Base-by-base conservation (phyloP, 2,888 invertebrate species). In the Exocentrus adspersus region DNA sequence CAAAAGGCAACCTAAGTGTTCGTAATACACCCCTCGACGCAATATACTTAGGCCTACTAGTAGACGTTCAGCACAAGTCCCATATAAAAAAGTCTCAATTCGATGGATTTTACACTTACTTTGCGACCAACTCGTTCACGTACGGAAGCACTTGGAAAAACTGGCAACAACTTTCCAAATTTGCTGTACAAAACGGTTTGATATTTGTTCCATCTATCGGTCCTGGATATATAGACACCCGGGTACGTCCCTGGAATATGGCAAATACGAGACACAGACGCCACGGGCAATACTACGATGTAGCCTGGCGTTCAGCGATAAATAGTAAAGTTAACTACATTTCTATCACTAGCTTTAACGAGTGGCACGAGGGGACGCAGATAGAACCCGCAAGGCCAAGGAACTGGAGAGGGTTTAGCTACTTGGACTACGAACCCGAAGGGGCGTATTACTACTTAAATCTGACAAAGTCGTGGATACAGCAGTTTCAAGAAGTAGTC, bases 331-430 rank as follows among this genome's bases (percentile, higher is more conserved):
- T 87, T 7, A 82, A 84, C 57, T 84, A 87, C 56, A 81, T 92
- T 12, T 87, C 87, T 7, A 87, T 91, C 60, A 90, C 90, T 41
- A 90, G 90, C 61, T 91, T 90, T 76, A 91, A 91, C 77, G 90
- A 91, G 76, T 91, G 91, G 90, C 88, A 89, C 70, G 90, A 90
- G 79, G 91, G 91, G 3, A 90, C 90, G 7, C 91, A 91, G 81
- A 90, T 91, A 59, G 91, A 91, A 78, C 88, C 89, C 41, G 90
- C 88, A 0, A 79, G 85, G 14, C 78, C 85, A 1, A 85, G 84
- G 61, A 77, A 75, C 21, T 78, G 76, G 48, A 73, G 78, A 10
- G 77, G 77, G 16, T 84, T 81, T 70, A 80, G 80, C 1, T 88
- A 88, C 73, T 75, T 84, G 24, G 88, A 89, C 74, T 90, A 90